Evolutionary conservation across 2,113 vertebrate species (phyloP), one percentile per base, ranked within the genome.

Genomic region (Charadrius vociferus): DNA sequence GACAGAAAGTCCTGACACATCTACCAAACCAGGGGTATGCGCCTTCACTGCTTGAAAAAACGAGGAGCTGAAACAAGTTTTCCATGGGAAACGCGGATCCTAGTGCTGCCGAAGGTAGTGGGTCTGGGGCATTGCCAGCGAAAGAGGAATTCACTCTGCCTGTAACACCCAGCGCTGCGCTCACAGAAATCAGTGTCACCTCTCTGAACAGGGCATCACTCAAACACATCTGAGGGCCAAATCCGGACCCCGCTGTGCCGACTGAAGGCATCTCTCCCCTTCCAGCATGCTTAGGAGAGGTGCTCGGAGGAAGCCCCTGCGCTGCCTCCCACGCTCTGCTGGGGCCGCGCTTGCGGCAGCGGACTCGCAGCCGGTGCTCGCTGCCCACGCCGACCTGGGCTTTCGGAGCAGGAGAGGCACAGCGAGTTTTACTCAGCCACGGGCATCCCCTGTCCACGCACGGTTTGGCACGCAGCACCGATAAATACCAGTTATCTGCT

Each of bases 251-350:
- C 29, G 11, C 41, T 1, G 2, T 13, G 34, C 15, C 10, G 9
- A 7, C 24, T 3, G 7, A 26, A 22, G 34, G 19, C 30, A 20
- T 6, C 16, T 29, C n/a, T 52, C 47, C 43, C 34, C 17, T 56
- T 5, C 17, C 66, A 49, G n/a, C 1, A 2, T 2, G n/a, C 34
- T 34, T 1, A 36, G 61, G 12, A 12, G 12, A 21, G 34, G 26
- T 0, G 8, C 22, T 34, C 3, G 0, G 41, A 58, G 41, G 56
- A n/a, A 62, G 39, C 13, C 12, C 30, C 79, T 5, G 0, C 0
- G 0, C 26, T 32, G 3, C 34, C 39, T 29, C 63, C 72, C 55
- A 20, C 9, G 3, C 39, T 32, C 14, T 13, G 29, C 47, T 3
- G 3, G 39, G 39, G n/a, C 29, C 23, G 74, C 2, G 7, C 29